Evolutionary conservation across 2,888 invertebrate species (phyloP), one percentile per base, ranked within the genome.

Genomic region (Eristalis pertinax): DNA sequence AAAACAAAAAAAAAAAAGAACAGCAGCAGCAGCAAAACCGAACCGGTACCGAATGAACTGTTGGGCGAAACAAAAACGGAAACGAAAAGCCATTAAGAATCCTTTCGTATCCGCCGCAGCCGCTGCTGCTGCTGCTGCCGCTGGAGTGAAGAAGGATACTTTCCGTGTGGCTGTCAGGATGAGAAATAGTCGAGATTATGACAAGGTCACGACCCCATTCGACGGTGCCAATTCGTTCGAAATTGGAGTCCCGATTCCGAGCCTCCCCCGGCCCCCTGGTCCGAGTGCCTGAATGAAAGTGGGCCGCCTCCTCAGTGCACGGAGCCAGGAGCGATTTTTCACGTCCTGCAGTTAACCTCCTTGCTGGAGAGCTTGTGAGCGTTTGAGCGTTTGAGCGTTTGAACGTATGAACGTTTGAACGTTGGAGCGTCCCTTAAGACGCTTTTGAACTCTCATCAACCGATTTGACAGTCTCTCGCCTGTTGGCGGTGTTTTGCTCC

Each of bases 201-300:
- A 84, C 87, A 84, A 87, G 87, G 84, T 84, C 87, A 80, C 41
- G 87, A 84, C 87, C 87, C 68, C 72, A 69, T 87, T 87, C 83
- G 77, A 70, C 69, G 62, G 22, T 22, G 38, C 22, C 74, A 79
- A 79, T 83, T 32, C 63, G 75, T n/a, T n/a, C n/a, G n/a, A n/a
- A 79, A 79, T 83, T 24, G 50, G 50, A 19, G 7, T n/a, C 15
- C 43, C 13, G 43, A 43, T 13, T 43, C 3, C n/a, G 11, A 15
- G 43, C 4, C 15, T n/a, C 43, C 15, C 43, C 4, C 0, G 1
- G 13, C 5, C 32, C 43, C 62, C 29, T 35, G 15, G 60, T 72
- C 50, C 69, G 72, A 77, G 74, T 73, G 76, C 32, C 41, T 24
- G 50, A 38, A 50, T n/a, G n/a, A n/a, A n/a, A n/a, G n/a, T n/a